These are phyloP conservation scores for Gasterosteus aculeatus DNA, from an alignment of 2,113 vertebrate genomes.

Conservation along the genomic window DNA sequence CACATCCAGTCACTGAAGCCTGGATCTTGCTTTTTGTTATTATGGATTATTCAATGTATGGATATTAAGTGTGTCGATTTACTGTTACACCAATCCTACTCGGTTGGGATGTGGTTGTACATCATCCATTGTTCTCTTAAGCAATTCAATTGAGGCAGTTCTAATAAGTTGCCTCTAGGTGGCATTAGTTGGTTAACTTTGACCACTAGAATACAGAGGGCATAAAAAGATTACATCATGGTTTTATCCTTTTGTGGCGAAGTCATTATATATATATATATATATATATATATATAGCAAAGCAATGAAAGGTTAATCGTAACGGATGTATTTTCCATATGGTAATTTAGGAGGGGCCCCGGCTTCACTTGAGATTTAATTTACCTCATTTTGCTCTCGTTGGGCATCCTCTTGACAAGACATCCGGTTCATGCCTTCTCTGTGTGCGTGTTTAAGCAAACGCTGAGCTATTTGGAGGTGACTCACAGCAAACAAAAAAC, in stretches of 20 bases:
- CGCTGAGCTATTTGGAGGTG: slow-evolving; percentile 48
- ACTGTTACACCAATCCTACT: not conserved
- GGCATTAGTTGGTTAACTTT: slow-evolving; percentile 68
- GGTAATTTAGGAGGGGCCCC: slow-evolving; percentile 60
- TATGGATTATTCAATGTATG: not conserved
- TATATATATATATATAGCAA: not conserved
- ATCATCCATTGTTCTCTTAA: slow-evolving; percentile 16
- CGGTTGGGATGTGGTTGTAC: not conserved
- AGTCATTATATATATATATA: slow-evolving; percentile 29
- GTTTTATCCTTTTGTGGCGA: slow-evolving; percentile 70
- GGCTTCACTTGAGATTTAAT: slow-evolving; percentile 61
- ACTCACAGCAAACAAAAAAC: slow-evolving; percentile 47
- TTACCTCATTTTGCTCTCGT: slow-evolving; percentile 52
- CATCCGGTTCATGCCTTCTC: slow-evolving; percentile 35
- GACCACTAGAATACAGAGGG: slow-evolving; percentile 49
- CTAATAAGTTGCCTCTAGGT: slow-evolving; percentile 56
- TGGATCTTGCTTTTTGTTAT: not conserved
- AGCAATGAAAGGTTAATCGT: slow-evolving; percentile 57
- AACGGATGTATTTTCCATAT: slow-evolving; percentile 57
- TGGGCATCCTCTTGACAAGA: slow-evolving; percentile 43
- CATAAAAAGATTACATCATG: slow-evolving; percentile 79
- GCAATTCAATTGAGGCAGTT: slow-evolving; percentile 34
- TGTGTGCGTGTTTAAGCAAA: slow-evolving; percentile 22
- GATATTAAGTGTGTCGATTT: not conserved
- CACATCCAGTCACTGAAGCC: not conserved